Evolutionary conservation across 2,113 vertebrate species (phyloP), one percentile per base, ranked within the genome.

Genomic region (Leucopsar rothschildi): DNA sequence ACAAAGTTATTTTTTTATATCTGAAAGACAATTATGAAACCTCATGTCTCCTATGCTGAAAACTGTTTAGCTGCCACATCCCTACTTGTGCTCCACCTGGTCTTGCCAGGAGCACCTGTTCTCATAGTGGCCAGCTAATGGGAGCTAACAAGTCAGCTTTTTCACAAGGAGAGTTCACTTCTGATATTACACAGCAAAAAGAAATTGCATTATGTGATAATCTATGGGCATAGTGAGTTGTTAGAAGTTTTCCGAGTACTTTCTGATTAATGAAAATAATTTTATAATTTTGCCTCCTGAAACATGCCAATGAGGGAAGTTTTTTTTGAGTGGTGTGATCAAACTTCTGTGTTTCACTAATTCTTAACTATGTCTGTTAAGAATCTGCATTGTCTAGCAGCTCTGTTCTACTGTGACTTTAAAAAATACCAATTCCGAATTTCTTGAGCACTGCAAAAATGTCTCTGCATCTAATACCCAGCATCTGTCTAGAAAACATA

Each of bases 401-500:
- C 42, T 94, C 44, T 79, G 33, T 64, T 40, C 65, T 84, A 49
- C 56, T 84, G 49, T 72, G 59, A 66, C 71, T 91, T 91, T 65
- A 39, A 92, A 65, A 91, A 82, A 6, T 60, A 87, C 25, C 14
- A 68, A 40, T 79, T 93, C 55, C 82, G 70, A 92, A 45, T 31
- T 76, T 88, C 76, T 84, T 91, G 35, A 69, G 47, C 4, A 10
- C 56, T 72, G 29, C 76, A 83, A 94, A 94, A 88, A 89, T 68
- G 82, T 73, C 75, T 94, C 96, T 94, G 95, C 92, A 93, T 96
- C 93, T 96, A 97, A 97, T 97, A 80, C 50, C 93, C 85, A 15
- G 90, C 94, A 96, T 96, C 97, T 97, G 96, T 77, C 94, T 96
- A 94, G 84, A 96, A 98, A 97, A 96, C 75, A 81, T 94, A 97